A percentile compares a stretch with the other conserved stretches of the same genome.
These are phyloP conservation scores for Helostoma temminkii DNA, from an alignment of 2,797 vertebrate genomes.

Conservation along the genomic window DNA sequence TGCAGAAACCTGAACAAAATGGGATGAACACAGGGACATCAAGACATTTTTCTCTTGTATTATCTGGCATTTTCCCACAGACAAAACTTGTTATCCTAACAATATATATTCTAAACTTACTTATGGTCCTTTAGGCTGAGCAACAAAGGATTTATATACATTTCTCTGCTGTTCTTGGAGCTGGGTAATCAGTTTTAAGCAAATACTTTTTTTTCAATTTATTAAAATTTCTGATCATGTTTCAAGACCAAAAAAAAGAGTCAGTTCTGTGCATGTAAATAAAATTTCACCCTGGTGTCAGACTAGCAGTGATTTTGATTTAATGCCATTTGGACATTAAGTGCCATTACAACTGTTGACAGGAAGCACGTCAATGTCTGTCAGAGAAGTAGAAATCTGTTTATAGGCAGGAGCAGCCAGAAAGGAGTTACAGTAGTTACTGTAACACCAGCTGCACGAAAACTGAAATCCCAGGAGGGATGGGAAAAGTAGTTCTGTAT, in stretches of 20 bases:
- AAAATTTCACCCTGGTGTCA: constrained; percentile 55
- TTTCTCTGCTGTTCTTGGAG: constrained; percentile 57
- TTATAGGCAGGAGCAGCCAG: constrained; percentile 52
- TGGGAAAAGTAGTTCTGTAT: constrained; percentile 32
- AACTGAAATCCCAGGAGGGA: constrained; percentile 52
- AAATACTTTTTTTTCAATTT: constrained; percentile 60
- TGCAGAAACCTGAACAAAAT: constrained; percentile 34
- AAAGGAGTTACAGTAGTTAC: constrained; percentile 35
- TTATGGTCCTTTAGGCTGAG: constrained; percentile 32
- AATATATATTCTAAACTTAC: constrained; percentile 33
- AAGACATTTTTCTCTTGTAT: constrained; percentile 20
- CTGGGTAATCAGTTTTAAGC: constrained; percentile 57
- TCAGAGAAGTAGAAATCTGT: constrained; percentile 68
- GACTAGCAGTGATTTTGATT: constrained; percentile 68
- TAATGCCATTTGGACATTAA: constrained; percentile 79
- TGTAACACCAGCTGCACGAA: constrained; percentile 51
- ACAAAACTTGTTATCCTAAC: constrained; percentile 34
- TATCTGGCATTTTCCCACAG: constrained; percentile 18
- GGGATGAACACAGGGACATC: no score
- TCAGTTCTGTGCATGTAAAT: constrained; percentile 67
- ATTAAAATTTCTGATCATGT: constrained; percentile 74
- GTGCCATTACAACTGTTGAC: constrained; percentile 66
- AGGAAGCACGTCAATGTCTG: constrained; percentile 76
- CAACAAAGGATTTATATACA: constrained; percentile 35
- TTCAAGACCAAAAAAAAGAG: constrained; percentile 51